These are phyloP conservation scores for Drosophila varians DNA, from an alignment of 1,140 invertebrate species.

Conservation along the genomic window DNA sequence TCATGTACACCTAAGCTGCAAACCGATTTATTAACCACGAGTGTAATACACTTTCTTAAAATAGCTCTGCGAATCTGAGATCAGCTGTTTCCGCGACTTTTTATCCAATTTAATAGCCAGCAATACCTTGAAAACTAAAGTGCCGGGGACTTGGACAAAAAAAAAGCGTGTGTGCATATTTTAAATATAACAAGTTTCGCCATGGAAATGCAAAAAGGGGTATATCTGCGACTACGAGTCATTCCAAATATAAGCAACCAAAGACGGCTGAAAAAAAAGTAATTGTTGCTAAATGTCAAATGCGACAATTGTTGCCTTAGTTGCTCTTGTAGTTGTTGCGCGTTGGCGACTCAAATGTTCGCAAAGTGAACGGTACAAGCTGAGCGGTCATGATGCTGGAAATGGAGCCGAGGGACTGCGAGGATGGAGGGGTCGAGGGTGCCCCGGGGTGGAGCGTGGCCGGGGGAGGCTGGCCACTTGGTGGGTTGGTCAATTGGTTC, in stretches of 20 bases:
- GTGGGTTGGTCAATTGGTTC: constrained; percentile 41
- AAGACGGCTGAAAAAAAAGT: constrained; percentile 69
- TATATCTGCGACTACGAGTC: constrained; percentile 23
- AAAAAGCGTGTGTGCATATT: constrained; percentile 56
- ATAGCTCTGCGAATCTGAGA: constrained; percentile 30
- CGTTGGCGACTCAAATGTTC: constrained; percentile 47
- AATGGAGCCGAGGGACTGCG: background rate
- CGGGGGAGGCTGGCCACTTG: constrained; percentile 16
- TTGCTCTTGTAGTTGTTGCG: constrained; percentile 26
- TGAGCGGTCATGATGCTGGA: constrained; percentile 29
- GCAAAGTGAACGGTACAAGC: constrained; percentile 70
- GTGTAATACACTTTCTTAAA: constrained; percentile 53
- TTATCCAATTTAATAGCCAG: constrained; percentile 54
- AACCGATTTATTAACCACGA: constrained; percentile 19
- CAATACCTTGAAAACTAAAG: constrained; percentile 60
- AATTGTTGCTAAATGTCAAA: constrained; percentile 80
- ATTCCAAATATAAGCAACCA: constrained; percentile 53
- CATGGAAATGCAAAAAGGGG: constrained; percentile 41
- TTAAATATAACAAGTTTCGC: constrained; percentile 78
- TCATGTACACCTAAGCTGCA: background rate
- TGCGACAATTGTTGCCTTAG: constrained; percentile 70
- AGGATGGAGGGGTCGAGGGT: too few species aligned
- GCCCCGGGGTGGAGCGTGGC: too few species aligned
- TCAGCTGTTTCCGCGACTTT: constrained; percentile 42
- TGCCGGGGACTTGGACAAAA: background rate